Base-by-base conservation (phyloP, 2,888 invertebrate genomes). In the Byasa hedistus region DNA sequence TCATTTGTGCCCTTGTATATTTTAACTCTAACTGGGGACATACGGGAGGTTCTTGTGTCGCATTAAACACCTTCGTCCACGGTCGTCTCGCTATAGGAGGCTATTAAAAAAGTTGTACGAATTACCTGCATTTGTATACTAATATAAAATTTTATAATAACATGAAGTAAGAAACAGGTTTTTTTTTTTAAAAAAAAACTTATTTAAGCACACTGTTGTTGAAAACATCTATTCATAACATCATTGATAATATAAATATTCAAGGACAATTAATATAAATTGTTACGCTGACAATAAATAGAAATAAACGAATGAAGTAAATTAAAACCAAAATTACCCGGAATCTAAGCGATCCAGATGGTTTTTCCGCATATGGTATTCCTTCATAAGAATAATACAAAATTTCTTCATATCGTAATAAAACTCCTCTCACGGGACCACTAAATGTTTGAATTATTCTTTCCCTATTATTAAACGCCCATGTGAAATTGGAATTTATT, bases 291-390 rank as follows among this genome's bases (percentile, higher is more conserved):
- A 27, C 27, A 27, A 27, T 27, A 27, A 27, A 27, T 27, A 4
- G 27, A 4, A 27, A 27, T 27, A 27, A 27, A 5, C 27, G 12
- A 39, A 39, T 3, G 12, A 39, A 39, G 12, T 19, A 39, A 24
- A 39, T 24, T 23, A 22, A 54, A 61, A 1, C 76, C 75, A 58
- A 51, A 21, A 21, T 51, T 51, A 51, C 51, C 51, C 51, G 51
- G 10, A 51, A 51, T 51, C 51, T 51, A 10, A 51, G 51, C 7
- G 51, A 5, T 3, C 51, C 51, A 21, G 51, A 21, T 0, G 51
- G 51, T 21, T 61, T 74, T 68, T 79, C 78, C n/a, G 78, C 78
- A 39, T 79, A 80, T 3, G 78, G 78, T 69, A 80, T 78, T 3
- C 77, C 77, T 69, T 73, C 69, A 64, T 75, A 79, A 0, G 76